A percentile compares a stretch with the other conserved stretches of the same genome.
phyloP scores from a whole-genome alignment of 92 coral and sea anemone species.

The Phenganax marumi region DNA sequence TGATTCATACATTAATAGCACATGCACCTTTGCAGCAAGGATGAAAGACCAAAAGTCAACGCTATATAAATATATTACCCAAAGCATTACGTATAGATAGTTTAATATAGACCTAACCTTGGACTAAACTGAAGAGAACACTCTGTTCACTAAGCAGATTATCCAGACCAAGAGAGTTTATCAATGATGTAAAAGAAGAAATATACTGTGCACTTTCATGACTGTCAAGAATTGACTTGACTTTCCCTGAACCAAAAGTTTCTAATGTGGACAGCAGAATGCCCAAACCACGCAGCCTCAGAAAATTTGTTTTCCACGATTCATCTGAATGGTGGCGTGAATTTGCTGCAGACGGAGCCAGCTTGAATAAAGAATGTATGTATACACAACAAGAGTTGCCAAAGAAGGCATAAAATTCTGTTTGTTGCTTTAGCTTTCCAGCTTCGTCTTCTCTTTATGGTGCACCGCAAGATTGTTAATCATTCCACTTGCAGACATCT shows the following conservation, averaged over 20 bases:
- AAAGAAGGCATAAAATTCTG: not conserved
- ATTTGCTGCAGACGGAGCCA: constrained; percentile 6
- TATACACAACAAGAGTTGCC: not conserved
- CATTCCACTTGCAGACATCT: constrained; percentile 19
- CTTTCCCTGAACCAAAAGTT: constrained; percentile 53
- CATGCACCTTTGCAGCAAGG: too few species aligned
- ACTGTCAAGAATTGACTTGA: constrained; percentile 36
- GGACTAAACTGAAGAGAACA: constrained; percentile 65
- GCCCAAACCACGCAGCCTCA: constrained; percentile 74
- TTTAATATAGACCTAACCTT: constrained; percentile 64
- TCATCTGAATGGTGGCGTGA: not conserved
- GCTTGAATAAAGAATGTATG: not conserved
- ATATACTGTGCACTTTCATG: constrained; percentile 69
- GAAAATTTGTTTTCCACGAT: constrained; percentile 77
- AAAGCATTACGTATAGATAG: not conserved
- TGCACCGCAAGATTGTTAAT: constrained; percentile 18
- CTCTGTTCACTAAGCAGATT: constrained; percentile 58
- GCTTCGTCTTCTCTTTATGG: constrained; percentile 9
- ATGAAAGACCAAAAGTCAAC: not conserved
- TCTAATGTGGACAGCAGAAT: constrained; percentile 72
- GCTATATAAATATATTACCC: not conserved
- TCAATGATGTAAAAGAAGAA: constrained; percentile 69
- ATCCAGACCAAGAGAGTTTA: constrained; percentile 73
- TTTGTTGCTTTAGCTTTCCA: not conserved
- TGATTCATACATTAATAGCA: too few species aligned